A percentile compares a stretch with the other conserved stretches of the same genome.
phyloP scores from a whole-genome alignment of 2,113 vertebrate genomes.

The Lipotes vexillifer region DNA sequence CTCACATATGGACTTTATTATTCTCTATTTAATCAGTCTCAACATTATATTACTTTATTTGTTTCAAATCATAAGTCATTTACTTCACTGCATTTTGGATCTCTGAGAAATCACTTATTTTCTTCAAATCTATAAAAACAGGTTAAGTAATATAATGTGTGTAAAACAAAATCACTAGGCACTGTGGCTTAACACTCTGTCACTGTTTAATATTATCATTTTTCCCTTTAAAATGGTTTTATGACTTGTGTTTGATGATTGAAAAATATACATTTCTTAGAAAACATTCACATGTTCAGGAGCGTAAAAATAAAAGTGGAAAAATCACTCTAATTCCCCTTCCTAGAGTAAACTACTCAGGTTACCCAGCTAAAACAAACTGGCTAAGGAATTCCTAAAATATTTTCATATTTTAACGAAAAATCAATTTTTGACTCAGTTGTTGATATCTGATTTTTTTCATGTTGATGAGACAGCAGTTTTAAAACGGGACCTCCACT shows the following conservation, averaged over 20 bases:
- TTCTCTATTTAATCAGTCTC: neutral
- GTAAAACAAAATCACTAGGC: neutral
- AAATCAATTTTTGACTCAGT: neutral
- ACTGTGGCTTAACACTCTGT: neutral
- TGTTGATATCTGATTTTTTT: neutral
- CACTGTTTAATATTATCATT: neutral
- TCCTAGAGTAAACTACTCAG: neutral
- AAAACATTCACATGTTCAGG: neutral
- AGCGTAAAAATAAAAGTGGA: neutral
- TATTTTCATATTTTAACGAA: neutral
- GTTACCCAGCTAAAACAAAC: neutral
- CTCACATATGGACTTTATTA: neutral
- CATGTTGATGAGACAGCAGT: neutral
- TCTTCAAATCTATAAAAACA: conserved; percentile 13
- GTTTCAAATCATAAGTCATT: neutral
- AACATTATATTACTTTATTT: neutral
- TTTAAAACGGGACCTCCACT: neutral
- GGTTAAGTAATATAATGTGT: neutral
- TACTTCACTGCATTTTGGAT: neutral
- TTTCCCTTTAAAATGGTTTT: neutral
- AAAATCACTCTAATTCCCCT: neutral
- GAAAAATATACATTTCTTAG: neutral
- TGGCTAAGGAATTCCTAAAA: neutral
- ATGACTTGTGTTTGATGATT: neutral
- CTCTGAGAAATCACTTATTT: conserved; percentile 12